Evolutionary conservation across 2,797 vertebrate genomes (phyloP).

Genomic region (Odontamblyopus rebecca): DNA sequence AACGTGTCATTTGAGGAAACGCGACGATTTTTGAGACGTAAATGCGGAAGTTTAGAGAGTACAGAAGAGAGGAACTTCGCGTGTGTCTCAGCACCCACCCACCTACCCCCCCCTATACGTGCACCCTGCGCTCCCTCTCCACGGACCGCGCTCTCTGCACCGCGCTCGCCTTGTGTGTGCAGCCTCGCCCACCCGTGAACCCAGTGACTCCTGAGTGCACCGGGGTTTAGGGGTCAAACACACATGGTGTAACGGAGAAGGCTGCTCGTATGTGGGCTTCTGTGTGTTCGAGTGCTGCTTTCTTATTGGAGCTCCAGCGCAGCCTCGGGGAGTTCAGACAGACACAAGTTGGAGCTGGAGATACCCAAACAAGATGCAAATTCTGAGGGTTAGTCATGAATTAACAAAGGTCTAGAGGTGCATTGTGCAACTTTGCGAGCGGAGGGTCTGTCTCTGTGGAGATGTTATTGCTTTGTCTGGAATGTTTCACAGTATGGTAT

Average conservation of each 20-base stretch:
- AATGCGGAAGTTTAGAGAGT: constrained; percentile 10
- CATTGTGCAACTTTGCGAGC: too few relatives aligned
- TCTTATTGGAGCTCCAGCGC: constrained; percentile 5
- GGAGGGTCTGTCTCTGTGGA: too few relatives aligned
- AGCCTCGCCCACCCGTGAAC: constrained; percentile 78
- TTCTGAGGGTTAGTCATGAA: too few relatives aligned
- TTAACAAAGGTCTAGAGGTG: too few relatives aligned
- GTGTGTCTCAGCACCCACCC: neutral
- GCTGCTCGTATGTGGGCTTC: constrained; percentile 29
- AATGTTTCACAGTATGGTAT: too few relatives aligned
- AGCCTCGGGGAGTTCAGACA: constrained; percentile 17
- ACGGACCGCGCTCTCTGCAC: constrained; percentile 21
- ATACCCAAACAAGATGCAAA: too few relatives aligned
- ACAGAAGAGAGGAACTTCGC: constrained; percentile 22
- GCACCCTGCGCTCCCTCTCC: neutral
- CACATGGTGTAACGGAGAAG: constrained; percentile 50
- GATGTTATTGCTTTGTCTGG: too few relatives aligned
- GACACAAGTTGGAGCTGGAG: too few relatives aligned
- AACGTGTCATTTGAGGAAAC: constrained; percentile 20
- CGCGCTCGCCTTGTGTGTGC: neutral
- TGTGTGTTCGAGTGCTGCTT: constrained; percentile 55
- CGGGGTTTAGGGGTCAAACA: constrained; percentile 58
- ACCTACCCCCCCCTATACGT: neutral
- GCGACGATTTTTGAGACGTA: neutral
- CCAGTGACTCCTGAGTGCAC: constrained; percentile 67